These are phyloP conservation scores for Brachyhypopomus occidentalis DNA, from an alignment of 2,113 vertebrate species.

Conservation along the genomic window DNA sequence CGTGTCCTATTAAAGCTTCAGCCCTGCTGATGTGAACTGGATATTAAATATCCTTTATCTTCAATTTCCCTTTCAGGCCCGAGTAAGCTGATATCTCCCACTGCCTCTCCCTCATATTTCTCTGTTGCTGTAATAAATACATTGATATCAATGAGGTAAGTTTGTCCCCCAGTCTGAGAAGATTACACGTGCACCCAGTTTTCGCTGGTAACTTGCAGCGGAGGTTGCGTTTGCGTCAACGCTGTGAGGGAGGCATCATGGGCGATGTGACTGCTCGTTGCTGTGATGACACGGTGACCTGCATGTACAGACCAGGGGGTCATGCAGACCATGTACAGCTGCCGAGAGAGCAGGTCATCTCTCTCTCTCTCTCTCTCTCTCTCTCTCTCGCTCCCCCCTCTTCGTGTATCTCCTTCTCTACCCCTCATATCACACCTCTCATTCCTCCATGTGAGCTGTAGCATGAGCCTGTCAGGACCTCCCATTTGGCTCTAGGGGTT, in stretches of 20 bases:
- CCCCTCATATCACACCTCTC: slow-evolving; percentile 62
- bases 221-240: slow-evolving; percentile 65
- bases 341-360: slow-evolving; percentile 53
- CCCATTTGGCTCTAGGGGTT: slow-evolving; percentile 66
- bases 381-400: neutral
- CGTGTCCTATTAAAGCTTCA: slow-evolving; percentile 78
- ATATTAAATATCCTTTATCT: slow-evolving; percentile 88
- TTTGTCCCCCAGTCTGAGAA: slow-evolving; percentile 75
- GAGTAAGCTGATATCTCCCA: slow-evolving; percentile 81
- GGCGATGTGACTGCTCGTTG: slow-evolving; percentile 38
- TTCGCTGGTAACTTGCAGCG: slow-evolving; percentile 61
- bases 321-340: slow-evolving; percentile 61
- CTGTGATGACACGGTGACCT: slow-evolving; percentile 37
- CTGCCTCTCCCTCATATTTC: slow-evolving; percentile 76
- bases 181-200: slow-evolving; percentile 70
- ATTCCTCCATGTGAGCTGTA: slow-evolving; percentile 67
- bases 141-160: slow-evolving; percentile 78
- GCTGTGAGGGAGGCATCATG: slow-evolving; percentile 50
- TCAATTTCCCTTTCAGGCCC: slow-evolving; percentile 74
- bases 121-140: slow-evolving; percentile 79
- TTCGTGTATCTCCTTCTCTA: neutral
- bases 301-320: slow-evolving; percentile 45
- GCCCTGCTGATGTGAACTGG: slow-evolving; percentile 74
- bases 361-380: slow-evolving; percentile 27
- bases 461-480: slow-evolving; percentile 30